Percentiles rank a stretch among this genome's conserved stretches.
Conservation (phyloP, 1,140 invertebrate species). For the Nymphalis io region DNA sequence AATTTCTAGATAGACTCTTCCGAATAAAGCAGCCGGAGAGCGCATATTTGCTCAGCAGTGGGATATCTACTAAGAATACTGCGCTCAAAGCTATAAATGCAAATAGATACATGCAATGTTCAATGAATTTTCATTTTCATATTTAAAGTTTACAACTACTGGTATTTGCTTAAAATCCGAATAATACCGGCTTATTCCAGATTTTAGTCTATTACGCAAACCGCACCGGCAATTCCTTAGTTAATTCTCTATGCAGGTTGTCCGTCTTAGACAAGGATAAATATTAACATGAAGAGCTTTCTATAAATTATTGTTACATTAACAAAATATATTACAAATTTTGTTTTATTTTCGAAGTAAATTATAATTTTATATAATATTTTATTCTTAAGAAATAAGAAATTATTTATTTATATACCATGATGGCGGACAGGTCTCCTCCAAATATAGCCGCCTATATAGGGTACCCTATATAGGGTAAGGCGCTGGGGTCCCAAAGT, state of each 20-base stretch:
- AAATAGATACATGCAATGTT: neutral
- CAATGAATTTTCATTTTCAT: neutral
- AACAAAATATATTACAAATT: neutral
- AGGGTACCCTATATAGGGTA: too few relatives aligned
- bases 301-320: neutral
- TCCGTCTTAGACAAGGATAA: constrained; percentile 45
- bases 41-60: too few relatives aligned
- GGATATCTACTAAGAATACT: too few relatives aligned
- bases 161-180: constrained; percentile 29
- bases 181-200: constrained; percentile 35
- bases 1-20: too few relatives aligned
- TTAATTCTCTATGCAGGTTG: constrained; percentile 57
- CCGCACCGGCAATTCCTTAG: constrained; percentile 53
- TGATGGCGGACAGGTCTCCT: too few relatives aligned
- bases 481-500: too few relatives aligned
- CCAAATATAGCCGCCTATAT: too few relatives aligned
- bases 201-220: constrained; percentile 42
- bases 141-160: constrained; percentile 7
- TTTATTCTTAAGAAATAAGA: too few relatives aligned
- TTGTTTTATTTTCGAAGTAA: neutral
- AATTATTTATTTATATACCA: too few relatives aligned
- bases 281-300: constrained; percentile 35
- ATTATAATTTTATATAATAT: too few relatives aligned
- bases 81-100: neutral
- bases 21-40: too few relatives aligned